Evolutionary conservation across 2,113 vertebrate genomes (phyloP).

Genomic region (Oriolus oriolus): DNA sequence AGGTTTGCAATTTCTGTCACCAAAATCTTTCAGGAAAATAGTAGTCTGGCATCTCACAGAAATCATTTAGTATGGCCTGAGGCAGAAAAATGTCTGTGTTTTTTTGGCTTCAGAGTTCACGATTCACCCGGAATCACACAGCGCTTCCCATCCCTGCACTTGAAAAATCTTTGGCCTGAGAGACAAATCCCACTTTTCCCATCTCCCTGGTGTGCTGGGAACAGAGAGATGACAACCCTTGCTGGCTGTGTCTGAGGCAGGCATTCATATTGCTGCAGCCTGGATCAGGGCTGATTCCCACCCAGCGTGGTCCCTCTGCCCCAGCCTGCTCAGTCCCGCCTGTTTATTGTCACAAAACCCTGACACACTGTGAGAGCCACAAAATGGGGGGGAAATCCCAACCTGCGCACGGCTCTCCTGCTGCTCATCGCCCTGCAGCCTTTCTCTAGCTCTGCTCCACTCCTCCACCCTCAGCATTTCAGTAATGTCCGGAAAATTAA

Average conservation of each 20-base stretch:
- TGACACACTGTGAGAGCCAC: fast-evolving
- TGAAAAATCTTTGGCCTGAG: neutral
- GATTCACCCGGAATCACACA: neutral
- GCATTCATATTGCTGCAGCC: neutral
- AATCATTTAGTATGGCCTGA: neutral
- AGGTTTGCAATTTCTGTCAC: neutral
- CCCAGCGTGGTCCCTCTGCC: neutral
- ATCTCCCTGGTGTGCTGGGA: fast-evolving
- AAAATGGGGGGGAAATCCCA: neutral
- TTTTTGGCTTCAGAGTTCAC: fast-evolving
- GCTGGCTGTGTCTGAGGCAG: neutral
- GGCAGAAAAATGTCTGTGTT: neutral
- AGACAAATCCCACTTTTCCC: fast-evolving
- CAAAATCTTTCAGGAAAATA: neutral
- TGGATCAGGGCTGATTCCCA: neutral
- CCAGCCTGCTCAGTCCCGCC: neutral
- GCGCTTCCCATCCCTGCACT: neutral
- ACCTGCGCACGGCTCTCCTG: neutral
- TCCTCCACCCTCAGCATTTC: neutral
- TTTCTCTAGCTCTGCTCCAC: neutral
- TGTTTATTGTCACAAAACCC: neutral
- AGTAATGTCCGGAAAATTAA: no score
- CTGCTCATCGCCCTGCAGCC: neutral
- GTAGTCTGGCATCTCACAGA: neutral
- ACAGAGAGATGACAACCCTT: neutral